Evolutionary conservation across 2,888 invertebrate species (phyloP), one percentile per base, ranked within the genome.

Genomic region (Brenthis hecate): DNA sequence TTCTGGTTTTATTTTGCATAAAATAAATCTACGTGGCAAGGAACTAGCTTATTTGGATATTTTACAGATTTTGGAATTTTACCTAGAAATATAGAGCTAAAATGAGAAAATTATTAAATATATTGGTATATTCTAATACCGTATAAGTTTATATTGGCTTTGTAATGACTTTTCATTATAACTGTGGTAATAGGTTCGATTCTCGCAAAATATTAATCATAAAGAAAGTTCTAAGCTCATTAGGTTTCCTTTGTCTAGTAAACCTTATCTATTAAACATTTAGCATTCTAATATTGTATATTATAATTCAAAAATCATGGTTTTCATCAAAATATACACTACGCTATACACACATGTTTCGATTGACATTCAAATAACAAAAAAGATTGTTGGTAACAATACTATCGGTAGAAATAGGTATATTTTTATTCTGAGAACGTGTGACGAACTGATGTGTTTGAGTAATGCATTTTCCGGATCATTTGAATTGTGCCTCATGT

Each of bases 391-490:
- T 65, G 69, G 71, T 73, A 75, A 76, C 75, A 76, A 72, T 70
- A 73, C 71, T 65, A 71, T 68, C 68, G 47, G 71, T 62, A 69
- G 66, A 74, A 77, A 77, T 79, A 75, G 77, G 74, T 74, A 72
- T 76, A 76, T 79, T 80, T 76, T 78, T 79, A 78, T 78, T 76
- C 77, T 43, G 11, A 54, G 68, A 68, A 75, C 78, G 78, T 81
- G 80, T 83, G 85, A 85, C 78, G 77, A 77, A 75, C 76, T 72
- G 69, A 74, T 80, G 76, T 82, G 11, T 43, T 43, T 11, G 80
- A 83, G 80, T 80, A 78, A 84, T 84, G 78, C 75, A 74, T 80
- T 84, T 80, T 83, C 82, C 81, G 79, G 77, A 80, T 82, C 83
- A 81, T 81, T 79, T 51, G 6, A 51, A 51, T n/a, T 13, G n/a